Percentiles rank a stretch among this genome's conserved stretches.
Conservation (phyloP, 2,888 invertebrate genomes). For the Oscheius onirici region DNA sequence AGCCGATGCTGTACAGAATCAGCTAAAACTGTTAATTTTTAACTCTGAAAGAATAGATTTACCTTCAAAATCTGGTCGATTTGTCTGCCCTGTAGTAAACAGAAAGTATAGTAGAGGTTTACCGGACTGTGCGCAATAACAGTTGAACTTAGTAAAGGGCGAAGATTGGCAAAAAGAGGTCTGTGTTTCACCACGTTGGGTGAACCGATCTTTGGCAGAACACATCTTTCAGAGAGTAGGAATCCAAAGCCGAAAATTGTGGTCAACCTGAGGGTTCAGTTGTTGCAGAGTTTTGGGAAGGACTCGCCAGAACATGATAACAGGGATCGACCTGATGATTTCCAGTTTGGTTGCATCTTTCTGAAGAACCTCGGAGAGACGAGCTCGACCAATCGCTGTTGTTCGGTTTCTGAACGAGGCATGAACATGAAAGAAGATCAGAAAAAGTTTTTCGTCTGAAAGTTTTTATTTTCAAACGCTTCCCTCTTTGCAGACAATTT, state of each 20-base stretch:
- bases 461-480: no score
- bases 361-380: constrained; percentile 43
- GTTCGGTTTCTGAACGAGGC: constrained; percentile 38
- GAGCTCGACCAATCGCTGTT: constrained; percentile 45
- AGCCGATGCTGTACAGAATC: constrained; percentile 45
- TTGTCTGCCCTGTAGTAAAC: constrained; percentile 7
- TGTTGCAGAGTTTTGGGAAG: not conserved
- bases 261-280: constrained; percentile 36
- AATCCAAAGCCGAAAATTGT: constrained; percentile 46
- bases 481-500: no score
- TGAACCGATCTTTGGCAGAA: constrained; percentile 54
- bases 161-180: constrained; percentile 55
- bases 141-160: constrained; percentile 43
- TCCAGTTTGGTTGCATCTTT: constrained; percentile 48
- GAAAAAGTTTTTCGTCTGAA: no score
- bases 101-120: constrained; percentile 23
- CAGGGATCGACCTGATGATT: constrained; percentile 47
- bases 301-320: constrained; percentile 50
- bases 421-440: not conserved
- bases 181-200: constrained; percentile 55
- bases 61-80: constrained; percentile 19
- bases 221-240: constrained; percentile 49
- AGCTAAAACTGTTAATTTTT: constrained; percentile 34
- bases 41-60: no score
- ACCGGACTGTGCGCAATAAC: constrained; percentile 19